Evolutionary conservation across 2,888 invertebrate genomes (phyloP).

Genomic region (Nomada ferruginata): DNA sequence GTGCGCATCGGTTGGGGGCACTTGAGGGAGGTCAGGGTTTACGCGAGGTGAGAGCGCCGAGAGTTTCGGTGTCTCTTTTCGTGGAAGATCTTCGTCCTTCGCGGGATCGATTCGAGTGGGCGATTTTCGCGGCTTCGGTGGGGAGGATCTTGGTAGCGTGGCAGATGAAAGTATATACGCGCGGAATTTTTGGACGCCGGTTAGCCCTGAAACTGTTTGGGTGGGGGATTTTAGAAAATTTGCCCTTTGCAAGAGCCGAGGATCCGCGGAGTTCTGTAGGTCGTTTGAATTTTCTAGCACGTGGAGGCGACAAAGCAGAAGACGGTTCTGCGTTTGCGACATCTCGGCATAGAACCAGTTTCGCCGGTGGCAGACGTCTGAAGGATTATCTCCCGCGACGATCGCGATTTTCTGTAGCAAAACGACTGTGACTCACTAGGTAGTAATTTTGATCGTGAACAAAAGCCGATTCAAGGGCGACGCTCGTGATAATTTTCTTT

Average conservation of each 20-base stretch:
- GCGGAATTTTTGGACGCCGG: too few species aligned
- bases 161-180: too few species aligned
- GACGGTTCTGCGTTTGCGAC: neutral
- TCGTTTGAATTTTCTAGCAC: neutral
- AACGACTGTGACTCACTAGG: neutral
- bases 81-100: too few species aligned
- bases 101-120: too few species aligned
- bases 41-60: neutral
- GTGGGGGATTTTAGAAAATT: too few species aligned
- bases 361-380: neutral
- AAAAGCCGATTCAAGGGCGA: constrained; percentile 20
- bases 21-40: constrained; percentile 6
- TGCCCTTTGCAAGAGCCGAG: too few species aligned
- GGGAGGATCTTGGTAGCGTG: too few species aligned
- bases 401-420: neutral
- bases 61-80: too few species aligned
- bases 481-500: too few species aligned
- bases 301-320: constrained; percentile 1
- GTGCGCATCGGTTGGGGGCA: neutral
- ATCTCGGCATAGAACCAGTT: constrained; percentile 5
- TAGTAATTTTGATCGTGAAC: neutral
- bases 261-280: too few species aligned
- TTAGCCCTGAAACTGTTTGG: too few species aligned
- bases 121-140: too few species aligned
- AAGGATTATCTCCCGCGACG: neutral